Evolutionary conservation across 2,888 invertebrate genomes (phyloP), one percentile per base, ranked within the genome.

Genomic region (Metacarcinus magister): DNA sequence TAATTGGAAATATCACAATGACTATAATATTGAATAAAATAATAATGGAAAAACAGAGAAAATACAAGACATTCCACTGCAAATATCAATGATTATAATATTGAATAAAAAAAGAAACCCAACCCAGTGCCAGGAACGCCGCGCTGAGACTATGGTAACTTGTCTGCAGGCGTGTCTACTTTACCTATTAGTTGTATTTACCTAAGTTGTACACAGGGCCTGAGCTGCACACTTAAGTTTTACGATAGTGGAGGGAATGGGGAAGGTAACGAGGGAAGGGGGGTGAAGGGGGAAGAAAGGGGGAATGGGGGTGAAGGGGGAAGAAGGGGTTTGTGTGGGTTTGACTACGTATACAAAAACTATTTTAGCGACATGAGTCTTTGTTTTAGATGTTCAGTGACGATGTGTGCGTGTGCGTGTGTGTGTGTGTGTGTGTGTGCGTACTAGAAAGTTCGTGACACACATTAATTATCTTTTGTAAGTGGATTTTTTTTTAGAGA

Each of bases 401-500:
- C 28, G 75, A n/a, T 87, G 87, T 87, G 32, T 87, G 32, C 8
- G 82, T 87, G 32, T 87, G 82, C 32, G 82, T 87, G 32, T 87
- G 32, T 87, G 82, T 87, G 39, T 87, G 82, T 87, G 87, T 87
- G 87, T 87, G 87, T 87, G 87, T 87, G 10, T 32, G 13, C 39
- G 87, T 32, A 39, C 67, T 67, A 5, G 13, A 54, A 54, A 54
- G 67, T 67, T 16, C 67, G 67, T 67, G 67, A 43, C 67, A 67
- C 19, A 67, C 67, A 67, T 23, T 89, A 23, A 67, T 67, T 82
- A 32, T 28, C 32, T 32, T 28, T 32, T 82, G 28, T 67, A 8
- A 32, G 32, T 82, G 28, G 13, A 23, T 82, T 10, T 32, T 13
- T 32, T 82, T 10, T 32, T 13, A 13, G 32, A 32, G 0, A 32